Conservation (phyloP, 2,113 vertebrate genomes). For the Pristiophorus japonicus region DNA sequence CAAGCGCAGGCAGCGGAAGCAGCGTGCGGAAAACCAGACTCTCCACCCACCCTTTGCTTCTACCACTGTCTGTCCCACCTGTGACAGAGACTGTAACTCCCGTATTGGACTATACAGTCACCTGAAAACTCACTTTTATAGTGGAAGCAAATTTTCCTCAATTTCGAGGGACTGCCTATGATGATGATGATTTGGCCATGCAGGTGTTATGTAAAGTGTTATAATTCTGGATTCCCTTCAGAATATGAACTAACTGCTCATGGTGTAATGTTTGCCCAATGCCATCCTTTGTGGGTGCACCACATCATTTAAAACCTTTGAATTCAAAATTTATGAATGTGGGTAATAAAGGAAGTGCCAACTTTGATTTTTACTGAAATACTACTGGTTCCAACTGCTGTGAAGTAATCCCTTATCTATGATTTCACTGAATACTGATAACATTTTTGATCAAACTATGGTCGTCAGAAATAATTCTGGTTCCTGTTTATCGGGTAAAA, state of each 20-base stretch:
- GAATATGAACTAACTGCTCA: background rate
- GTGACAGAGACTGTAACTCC: too few relatives aligned
- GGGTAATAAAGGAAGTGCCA: background rate
- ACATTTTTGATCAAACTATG: background rate
- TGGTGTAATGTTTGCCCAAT: background rate
- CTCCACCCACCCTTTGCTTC: too few relatives aligned
- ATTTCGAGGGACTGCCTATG: too few relatives aligned
- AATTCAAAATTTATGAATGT: background rate
- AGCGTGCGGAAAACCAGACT: too few relatives aligned
- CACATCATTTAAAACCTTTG: background rate
- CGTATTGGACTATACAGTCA: too few relatives aligned
- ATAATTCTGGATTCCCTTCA: background rate
- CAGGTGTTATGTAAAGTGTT: background rate
- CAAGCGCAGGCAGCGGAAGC: too few relatives aligned
- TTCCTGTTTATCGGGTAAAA: background rate
- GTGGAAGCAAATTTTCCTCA: too few relatives aligned
- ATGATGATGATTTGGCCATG: too few relatives aligned
- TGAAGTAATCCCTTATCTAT: background rate
- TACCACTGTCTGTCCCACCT: too few relatives aligned
- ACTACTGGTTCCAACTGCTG: background rate
- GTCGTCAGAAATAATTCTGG: background rate
- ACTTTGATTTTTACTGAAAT: background rate
- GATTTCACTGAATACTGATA: background rate
- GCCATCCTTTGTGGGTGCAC: background rate
- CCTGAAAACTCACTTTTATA: too few relatives aligned